Conservation (phyloP, 2,113 vertebrate genomes). For the Ceratotherium simum region DNA sequence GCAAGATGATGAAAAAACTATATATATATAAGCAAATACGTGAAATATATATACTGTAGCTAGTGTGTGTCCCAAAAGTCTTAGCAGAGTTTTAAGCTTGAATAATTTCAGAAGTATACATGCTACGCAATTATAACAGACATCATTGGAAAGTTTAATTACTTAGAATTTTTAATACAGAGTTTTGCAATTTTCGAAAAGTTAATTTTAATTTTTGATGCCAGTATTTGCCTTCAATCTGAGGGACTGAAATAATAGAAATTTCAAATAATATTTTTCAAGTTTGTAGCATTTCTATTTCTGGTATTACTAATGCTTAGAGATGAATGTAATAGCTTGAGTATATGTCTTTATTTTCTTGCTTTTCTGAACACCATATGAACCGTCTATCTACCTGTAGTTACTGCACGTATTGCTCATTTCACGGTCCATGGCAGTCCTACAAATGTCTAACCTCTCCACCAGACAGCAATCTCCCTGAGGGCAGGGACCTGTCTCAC, state of each 20-base stretch:
- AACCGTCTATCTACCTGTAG: background rate
- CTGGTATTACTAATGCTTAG: background rate
- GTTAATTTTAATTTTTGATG: background rate
- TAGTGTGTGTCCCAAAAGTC: background rate
- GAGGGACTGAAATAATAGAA: background rate
- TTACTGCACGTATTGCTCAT: background rate
- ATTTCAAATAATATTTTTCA: background rate
- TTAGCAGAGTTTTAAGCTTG: background rate
- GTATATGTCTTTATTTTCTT: background rate
- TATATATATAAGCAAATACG: too few species aligned
- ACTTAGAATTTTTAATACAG: background rate
- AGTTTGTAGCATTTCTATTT: background rate
- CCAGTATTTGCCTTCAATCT: background rate
- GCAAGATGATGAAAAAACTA: background rate
- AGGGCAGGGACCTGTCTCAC: background rate
- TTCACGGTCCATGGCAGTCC: background rate
- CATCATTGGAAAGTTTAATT: background rate
- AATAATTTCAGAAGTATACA: background rate
- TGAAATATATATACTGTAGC: background rate
- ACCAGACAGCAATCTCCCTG: background rate
- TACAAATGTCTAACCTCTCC: background rate
- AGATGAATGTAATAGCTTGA: background rate
- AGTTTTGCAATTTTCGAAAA: conserved; percentile 1
- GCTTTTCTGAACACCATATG: background rate
- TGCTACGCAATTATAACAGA: background rate